Conservation (phyloP, 2,888 invertebrate genomes). For the Eutolmus rufibarbis region DNA sequence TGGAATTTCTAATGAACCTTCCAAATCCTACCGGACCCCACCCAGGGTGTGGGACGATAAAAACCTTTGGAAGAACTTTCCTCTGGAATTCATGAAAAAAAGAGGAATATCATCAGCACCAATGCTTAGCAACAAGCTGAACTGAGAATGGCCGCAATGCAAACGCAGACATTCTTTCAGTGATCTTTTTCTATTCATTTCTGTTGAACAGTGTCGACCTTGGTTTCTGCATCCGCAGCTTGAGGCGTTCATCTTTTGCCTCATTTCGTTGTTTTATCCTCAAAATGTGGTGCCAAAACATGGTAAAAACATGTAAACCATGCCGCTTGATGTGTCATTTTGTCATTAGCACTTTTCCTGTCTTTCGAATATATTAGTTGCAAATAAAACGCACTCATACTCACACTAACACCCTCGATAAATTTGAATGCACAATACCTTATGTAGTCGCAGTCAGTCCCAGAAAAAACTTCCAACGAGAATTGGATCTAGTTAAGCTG, state of each 20-base stretch:
- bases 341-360: conserved; percentile 6
- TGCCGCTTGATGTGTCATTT: not conserved
- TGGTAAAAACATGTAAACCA: conserved; percentile 6
- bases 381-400: not conserved
- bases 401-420: not conserved
- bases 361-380: not conserved
- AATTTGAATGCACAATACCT: not conserved
- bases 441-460: not conserved
- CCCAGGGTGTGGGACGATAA: conserved; percentile 10
- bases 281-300: conserved; percentile 26
- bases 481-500: conserved; percentile 2
- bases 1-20: not conserved
- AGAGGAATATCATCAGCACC: not conserved
- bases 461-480: not conserved
- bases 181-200: conserved; percentile 22
- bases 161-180: conserved; percentile 4
- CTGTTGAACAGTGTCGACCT: not conserved
- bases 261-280: conserved; percentile 3
- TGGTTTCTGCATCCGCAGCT: conserved; percentile 13
- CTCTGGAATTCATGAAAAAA: conserved; percentile 6
- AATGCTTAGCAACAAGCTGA: not conserved
- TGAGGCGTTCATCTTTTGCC: not conserved
- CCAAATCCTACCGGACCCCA: not conserved
- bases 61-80: conserved; percentile 1
- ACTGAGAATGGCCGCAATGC: not conserved